Evolutionary conservation across 2,797 vertebrate species (phyloP).

Genomic region (Sebastes elongatus): DNA sequence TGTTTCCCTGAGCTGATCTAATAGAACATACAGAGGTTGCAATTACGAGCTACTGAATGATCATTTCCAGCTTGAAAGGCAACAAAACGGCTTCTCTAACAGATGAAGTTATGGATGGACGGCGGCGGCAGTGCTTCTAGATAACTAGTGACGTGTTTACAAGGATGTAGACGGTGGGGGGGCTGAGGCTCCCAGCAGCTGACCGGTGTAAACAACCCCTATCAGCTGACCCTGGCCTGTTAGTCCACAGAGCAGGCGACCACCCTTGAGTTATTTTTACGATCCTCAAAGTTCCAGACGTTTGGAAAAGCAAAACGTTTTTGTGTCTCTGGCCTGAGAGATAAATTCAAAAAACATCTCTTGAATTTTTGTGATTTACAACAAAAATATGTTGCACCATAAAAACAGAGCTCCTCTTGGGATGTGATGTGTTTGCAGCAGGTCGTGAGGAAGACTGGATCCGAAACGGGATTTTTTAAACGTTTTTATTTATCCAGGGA

Average conservation of each 20-base stretch:
- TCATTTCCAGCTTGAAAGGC: slow-evolving; percentile 17
- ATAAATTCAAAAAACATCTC: slow-evolving; percentile 42
- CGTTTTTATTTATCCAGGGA: slow-evolving; percentile 41
- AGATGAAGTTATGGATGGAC: background rate
- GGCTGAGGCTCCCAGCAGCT: slow-evolving; percentile 31
- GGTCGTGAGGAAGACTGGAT: slow-evolving; percentile 28
- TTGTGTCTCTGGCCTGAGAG: slow-evolving; percentile 24
- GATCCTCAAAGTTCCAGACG: slow-evolving; percentile 42
- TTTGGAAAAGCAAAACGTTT: slow-evolving; percentile 29
- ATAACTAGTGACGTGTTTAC: slow-evolving; percentile 41
- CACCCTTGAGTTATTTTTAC: slow-evolving; percentile 65
- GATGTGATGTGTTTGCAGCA: slow-evolving; percentile 30
- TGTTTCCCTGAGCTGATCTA: slow-evolving; percentile 1
- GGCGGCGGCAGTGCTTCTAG: background rate
- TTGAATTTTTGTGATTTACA: slow-evolving; percentile 43
- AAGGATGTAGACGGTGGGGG: background rate
- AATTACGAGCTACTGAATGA: slow-evolving; percentile 6
- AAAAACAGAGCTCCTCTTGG: slow-evolving; percentile 3
- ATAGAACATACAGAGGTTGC: background rate
- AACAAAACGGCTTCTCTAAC: background rate
- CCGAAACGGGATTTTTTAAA: slow-evolving; percentile 8
- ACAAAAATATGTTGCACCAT: slow-evolving; percentile 34
- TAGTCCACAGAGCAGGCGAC: slow-evolving; percentile 39
- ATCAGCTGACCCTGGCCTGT: slow-evolving; percentile 45
- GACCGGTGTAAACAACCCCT: slow-evolving; percentile 53